Conservation (phyloP, 2,888 invertebrate species). For the Phania funesta region DNA sequence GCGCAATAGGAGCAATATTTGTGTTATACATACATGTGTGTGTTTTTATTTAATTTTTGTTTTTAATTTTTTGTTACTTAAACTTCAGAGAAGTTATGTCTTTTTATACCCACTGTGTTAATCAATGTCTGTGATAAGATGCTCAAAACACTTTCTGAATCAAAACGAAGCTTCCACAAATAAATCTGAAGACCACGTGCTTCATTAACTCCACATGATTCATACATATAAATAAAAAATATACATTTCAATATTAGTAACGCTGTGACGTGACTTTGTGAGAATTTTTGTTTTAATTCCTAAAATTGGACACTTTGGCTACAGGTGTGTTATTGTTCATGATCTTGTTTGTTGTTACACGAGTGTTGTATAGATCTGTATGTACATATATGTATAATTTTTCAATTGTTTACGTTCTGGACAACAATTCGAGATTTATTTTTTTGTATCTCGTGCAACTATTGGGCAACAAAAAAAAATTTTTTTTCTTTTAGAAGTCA, state of each 20-base stretch:
- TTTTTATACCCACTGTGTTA: not conserved
- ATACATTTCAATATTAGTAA: not conserved
- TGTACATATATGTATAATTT: not conserved
- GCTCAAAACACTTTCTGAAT: not conserved
- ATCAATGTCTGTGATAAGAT: not conserved
- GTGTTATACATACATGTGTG: too few relatives aligned
- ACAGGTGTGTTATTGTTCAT: constrained; percentile 49
- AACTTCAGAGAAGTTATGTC: not conserved
- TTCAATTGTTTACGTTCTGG: constrained; percentile 29
- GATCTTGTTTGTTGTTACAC: constrained; percentile 45
- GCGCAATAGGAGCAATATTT: too few relatives aligned
- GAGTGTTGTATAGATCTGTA: too few relatives aligned
- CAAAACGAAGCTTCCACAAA: constrained; percentile 25
- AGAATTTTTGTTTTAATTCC: constrained; percentile 29
- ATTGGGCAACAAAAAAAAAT: not conserved
- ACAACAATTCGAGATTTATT: not conserved
- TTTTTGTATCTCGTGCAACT: not conserved
- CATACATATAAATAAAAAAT: not conserved
- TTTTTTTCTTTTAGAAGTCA: not conserved
- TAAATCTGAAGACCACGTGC: not conserved
- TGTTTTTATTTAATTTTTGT: too few relatives aligned
- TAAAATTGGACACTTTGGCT: constrained; percentile 36
- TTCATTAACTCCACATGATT: not conserved
- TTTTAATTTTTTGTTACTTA: constrained; percentile 1
- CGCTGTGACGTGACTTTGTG: constrained; percentile 49